These are phyloP conservation scores for Hippocampus kuda DNA, from an alignment of 2,797 vertebrate genomes.

Conservation along the genomic window DNA sequence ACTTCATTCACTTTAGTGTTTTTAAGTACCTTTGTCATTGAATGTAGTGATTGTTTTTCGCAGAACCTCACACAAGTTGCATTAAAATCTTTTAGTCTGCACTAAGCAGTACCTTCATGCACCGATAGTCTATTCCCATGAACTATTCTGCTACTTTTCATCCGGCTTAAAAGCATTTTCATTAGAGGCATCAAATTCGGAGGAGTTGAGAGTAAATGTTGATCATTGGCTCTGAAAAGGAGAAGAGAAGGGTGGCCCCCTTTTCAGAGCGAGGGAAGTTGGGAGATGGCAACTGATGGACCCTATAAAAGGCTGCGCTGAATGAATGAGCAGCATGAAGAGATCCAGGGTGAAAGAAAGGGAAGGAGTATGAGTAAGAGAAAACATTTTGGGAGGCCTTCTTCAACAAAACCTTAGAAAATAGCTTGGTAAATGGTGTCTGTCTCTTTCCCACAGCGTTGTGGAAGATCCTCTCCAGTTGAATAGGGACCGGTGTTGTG, in stretches of 20 bases:
- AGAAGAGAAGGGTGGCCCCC: constrained; percentile 28
- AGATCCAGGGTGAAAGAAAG: neutral
- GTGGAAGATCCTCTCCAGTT: constrained; percentile 18
- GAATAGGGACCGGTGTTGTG: constrained; percentile 29
- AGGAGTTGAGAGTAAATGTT: constrained; percentile 24
- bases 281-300: constrained; percentile 5
- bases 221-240: constrained; percentile 39
- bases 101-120: too few relatives aligned
- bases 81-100: too few relatives aligned
- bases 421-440: neutral
- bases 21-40: too few relatives aligned
- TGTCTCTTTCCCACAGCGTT: neutral
- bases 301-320: neutral
- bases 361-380: neutral
- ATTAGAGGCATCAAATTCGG: constrained; percentile 8
- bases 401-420: neutral
- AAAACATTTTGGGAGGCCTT: neutral
- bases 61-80: too few relatives aligned
- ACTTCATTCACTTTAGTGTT: too few relatives aligned
- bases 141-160: neutral
- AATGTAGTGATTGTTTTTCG: too few relatives aligned
- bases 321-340: neutral
- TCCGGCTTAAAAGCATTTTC: constrained; percentile 1
- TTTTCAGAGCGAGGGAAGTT: constrained; percentile 21
- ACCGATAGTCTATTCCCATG: neutral